phyloP scores from a whole-genome alignment of 2,888 invertebrate genomes.

The Actias luna region DNA sequence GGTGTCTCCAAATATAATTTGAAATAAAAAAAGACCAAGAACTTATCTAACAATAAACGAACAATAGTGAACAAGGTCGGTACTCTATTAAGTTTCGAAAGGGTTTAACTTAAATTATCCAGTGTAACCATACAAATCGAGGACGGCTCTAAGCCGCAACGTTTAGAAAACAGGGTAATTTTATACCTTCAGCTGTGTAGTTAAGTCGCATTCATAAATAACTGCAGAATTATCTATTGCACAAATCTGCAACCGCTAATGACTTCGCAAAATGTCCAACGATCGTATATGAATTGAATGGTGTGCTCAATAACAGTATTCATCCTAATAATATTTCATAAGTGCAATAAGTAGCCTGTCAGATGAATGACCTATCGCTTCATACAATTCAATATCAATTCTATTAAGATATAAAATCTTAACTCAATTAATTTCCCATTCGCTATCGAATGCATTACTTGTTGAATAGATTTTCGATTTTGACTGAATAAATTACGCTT shows the following conservation, averaged over 20 bases:
- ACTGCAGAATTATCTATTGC: slow-evolving; percentile 16
- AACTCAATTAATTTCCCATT: neutral
- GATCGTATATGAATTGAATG: slow-evolving; percentile 6
- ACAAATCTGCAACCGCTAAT: slow-evolving; percentile 13
- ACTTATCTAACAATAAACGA: neutral
- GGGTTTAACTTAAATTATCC: slow-evolving; percentile 20
- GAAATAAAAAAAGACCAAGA: too few relatives aligned
- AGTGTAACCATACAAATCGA: slow-evolving; percentile 26
- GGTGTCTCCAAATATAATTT: neutral
- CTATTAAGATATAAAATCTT: neutral
- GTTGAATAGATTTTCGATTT: too few relatives aligned
- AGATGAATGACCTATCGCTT: neutral
- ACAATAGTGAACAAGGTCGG: neutral
- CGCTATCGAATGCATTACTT: too few relatives aligned
- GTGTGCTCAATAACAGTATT: neutral
- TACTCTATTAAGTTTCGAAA: slow-evolving; percentile 10
- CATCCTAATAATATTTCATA: neutral
- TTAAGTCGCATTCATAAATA: slow-evolving; percentile 24
- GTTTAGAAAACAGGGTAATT: slow-evolving; percentile 32
- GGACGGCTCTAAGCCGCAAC: slow-evolving; percentile 18
- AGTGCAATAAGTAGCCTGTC: neutral
- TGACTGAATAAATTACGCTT: too few relatives aligned
- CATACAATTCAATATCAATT: neutral
- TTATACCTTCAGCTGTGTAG: slow-evolving; percentile 12
- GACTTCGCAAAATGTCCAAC: neutral